Base-by-base conservation (phyloP, 1,140 invertebrate species). In the Lasioglossum albipes region DNA sequence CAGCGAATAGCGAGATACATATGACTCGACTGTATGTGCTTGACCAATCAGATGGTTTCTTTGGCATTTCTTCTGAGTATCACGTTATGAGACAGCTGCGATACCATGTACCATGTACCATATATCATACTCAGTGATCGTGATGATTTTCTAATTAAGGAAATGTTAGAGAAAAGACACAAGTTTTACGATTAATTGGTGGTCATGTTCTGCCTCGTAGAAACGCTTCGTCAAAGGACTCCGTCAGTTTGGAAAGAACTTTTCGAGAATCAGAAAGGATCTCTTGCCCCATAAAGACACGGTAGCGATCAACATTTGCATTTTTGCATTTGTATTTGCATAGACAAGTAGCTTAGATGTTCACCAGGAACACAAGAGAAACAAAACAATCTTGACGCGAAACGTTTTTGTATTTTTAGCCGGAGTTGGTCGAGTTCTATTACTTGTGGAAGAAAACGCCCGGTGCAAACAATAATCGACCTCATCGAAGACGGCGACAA, bases 391-490 rank as follows among this genome's bases (percentile, higher is more conserved):
- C 20, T 20, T 18, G 52, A n/a, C n/a, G 61, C 5, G 22, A 9
- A 20, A 12, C 13, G 9, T 13, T 62, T 76, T 42, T 27, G 36
- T 77, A 75, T 84, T 94, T 94, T 41, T 91, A 97, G 96, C 96
- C 98, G 62, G 98, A 99, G 91, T 94, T 99, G 87, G 98, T 99
- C 42, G 98, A 99, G 91, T 99, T 98, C 94, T 99, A 99, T 93
- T 99, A 99, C 94, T 95, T 99, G 91, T 99, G 99, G 99, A 99
- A 99, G 94, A 99, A 99, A 94, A 99, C 98, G n/a, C 98, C 98
- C n/a, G 97, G 97, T 87, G 98, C 98, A 65, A 97, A 98, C 91
- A 98, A 97, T 92, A 98, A 98, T 93, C 95, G 98, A 76, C 98
- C 98, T 31, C 97, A 99, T 91, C 95, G 98, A 73, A 94, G 98